Conservation (phyloP, 2,797 vertebrate genomes). For the Lithobates sylvaticus region DNA sequence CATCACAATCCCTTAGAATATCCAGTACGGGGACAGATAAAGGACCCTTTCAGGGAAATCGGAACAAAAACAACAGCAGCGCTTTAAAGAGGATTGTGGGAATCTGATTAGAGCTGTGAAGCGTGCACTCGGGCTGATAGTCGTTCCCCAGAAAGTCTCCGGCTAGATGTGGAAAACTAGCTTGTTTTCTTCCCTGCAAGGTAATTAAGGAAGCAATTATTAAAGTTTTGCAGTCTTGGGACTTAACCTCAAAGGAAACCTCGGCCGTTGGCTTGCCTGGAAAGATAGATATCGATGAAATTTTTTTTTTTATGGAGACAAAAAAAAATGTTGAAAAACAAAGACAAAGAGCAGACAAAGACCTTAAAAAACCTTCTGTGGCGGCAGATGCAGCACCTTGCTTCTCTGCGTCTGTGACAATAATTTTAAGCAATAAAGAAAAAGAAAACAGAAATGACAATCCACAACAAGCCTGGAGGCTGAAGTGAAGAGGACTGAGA, state of each 20-base stretch:
- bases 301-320: background rate
- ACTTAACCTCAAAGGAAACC: conserved; percentile 29
- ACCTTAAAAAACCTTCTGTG: background rate
- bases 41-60: conserved; percentile 43
- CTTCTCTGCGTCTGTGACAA: background rate
- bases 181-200: conserved; percentile 42
- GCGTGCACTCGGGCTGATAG: conserved; percentile 32
- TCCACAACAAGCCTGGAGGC: conserved; percentile 29
- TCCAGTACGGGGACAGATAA: conserved; percentile 30
- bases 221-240: conserved; percentile 36
- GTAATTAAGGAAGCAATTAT: conserved; percentile 53
- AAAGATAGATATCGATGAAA: conserved; percentile 16
- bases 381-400: conserved; percentile 6
- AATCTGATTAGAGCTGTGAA: conserved; percentile 49
- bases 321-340: background rate
- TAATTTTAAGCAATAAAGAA: background rate
- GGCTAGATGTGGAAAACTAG: conserved; percentile 24
- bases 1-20: conserved; percentile 42
- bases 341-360: background rate
- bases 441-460: background rate
- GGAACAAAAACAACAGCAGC: conserved; percentile 19
- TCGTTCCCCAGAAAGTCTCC: conserved; percentile 24
- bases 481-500: conserved; percentile 15
- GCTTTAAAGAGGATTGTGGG: conserved; percentile 28
- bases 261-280: conserved; percentile 11